These are phyloP conservation scores for Tautogolabrus adspersus DNA, from an alignment of 2,113 vertebrate genomes.

Conservation along the genomic window DNA sequence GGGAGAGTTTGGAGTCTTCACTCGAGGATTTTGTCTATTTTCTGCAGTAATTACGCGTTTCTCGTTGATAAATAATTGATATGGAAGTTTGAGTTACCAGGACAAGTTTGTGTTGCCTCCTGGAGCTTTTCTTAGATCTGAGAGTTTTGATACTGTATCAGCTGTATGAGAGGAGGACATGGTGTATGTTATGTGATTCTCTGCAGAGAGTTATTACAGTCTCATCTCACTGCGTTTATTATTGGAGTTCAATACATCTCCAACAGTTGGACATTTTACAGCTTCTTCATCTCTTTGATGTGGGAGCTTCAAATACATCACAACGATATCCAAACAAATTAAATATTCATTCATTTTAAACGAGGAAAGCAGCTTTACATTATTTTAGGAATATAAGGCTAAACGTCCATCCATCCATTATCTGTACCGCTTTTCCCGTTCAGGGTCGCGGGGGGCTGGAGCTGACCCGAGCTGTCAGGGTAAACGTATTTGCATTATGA, in stretches of 20 bases:
- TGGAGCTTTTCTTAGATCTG: constrained; percentile 42
- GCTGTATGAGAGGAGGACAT: not conserved
- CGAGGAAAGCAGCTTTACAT: not conserved
- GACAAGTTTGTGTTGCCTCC: constrained; percentile 28
- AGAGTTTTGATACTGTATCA: constrained; percentile 43
- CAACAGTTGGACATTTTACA: constrained; percentile 4
- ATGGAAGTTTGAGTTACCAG: constrained; percentile 43
- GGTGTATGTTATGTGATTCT: constrained; percentile 51
- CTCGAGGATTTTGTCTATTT: constrained; percentile 5
- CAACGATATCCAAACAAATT: not conserved
- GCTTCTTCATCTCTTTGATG: not conserved
- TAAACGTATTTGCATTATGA: no score
- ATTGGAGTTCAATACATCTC: constrained; percentile 21
- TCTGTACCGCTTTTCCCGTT: no score
- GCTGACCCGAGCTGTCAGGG: no score
- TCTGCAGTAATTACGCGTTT: not conserved
- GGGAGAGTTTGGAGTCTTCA: constrained; percentile 2
- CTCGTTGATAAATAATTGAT: constrained; percentile 49
- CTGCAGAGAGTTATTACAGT: constrained; percentile 33
- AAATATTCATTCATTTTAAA: not conserved
- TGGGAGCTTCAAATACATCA: not conserved
- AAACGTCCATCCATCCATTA: no score
- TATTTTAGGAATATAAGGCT: not conserved
- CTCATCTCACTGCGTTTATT: constrained; percentile 26
- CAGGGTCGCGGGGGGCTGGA: no score